Conservation (phyloP, 2,113 vertebrate species). For the Pluvialis apricaria region DNA sequence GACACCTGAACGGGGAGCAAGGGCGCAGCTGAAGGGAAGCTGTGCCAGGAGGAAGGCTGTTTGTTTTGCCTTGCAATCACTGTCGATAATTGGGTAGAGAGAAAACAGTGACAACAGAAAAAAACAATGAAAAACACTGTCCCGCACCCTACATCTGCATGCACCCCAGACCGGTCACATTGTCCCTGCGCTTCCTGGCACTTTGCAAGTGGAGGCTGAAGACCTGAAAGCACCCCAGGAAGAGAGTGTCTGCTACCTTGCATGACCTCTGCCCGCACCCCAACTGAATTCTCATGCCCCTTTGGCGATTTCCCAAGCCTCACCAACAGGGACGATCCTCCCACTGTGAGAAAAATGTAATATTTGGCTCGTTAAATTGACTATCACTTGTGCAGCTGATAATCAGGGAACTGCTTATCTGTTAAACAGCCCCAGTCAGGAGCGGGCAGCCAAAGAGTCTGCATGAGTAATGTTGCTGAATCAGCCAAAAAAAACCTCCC, state of each 20-base stretch:
- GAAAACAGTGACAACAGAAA: neutral
- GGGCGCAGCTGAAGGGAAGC: neutral
- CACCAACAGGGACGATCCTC: neutral
- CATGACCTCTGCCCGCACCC: neutral
- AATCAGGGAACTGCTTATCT: neutral
- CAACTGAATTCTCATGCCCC: neutral
- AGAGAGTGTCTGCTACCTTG: neutral
- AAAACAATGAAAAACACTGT: neutral
- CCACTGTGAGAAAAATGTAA: neutral
- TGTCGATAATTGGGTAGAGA: neutral
- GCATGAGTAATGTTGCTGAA: neutral
- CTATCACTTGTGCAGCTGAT: neutral
- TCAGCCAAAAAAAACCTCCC: neutral
- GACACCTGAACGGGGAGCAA: accelerated
- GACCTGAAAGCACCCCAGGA: neutral
- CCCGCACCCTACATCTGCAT: neutral
- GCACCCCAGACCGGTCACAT: neutral
- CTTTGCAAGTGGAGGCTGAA: neutral
- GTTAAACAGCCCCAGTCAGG: neutral
- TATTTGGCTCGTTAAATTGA: neutral
- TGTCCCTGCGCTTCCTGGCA: neutral
- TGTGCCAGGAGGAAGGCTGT: neutral
- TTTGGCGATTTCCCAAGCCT: neutral
- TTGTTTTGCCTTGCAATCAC: neutral
- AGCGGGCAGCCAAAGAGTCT: neutral